Conservation (phyloP, 2,888 invertebrate species). For the Volucella inflata region DNA sequence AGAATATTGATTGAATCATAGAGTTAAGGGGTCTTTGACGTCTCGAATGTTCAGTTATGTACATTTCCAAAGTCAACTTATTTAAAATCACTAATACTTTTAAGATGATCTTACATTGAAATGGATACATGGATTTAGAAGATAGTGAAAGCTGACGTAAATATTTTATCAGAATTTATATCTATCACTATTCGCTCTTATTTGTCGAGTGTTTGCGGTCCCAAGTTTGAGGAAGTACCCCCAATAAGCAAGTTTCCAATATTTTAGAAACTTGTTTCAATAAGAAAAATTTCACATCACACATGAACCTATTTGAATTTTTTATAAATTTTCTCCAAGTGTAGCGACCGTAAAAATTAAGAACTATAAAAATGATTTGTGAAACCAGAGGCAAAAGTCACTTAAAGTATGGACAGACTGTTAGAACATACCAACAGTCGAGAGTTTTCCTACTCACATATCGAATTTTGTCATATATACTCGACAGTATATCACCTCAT, state of each 20-base stretch:
- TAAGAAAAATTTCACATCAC: neutral
- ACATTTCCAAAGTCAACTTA: no score
- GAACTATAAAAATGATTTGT: slow-evolving; percentile 53
- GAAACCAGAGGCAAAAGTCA: slow-evolving; percentile 14
- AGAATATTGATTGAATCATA: no score
- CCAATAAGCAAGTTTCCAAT: neutral
- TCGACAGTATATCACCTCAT: slow-evolving; percentile 26
- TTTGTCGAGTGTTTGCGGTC: no score
- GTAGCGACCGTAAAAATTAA: slow-evolving; percentile 30
- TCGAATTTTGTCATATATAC: slow-evolving; percentile 21
- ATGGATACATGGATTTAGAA: no score
- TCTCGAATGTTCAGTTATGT: no score
- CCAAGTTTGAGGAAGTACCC: no score
- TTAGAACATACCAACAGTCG: slow-evolving; percentile 42
- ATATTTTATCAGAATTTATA: no score
- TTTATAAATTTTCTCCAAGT: slow-evolving; percentile 34
- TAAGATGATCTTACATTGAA: no score
- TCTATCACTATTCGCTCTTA: no score
- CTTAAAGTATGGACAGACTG: slow-evolving; percentile 10
- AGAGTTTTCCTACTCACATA: slow-evolving; percentile 13
- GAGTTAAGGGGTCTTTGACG: no score
- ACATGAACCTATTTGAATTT: neutral
- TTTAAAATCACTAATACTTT: no score
- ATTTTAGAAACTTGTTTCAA: neutral
- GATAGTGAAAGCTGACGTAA: no score